A percentile compares a stretch with the other conserved stretches of the same genome.
Evolutionary conservation across 2,888 invertebrate species (phyloP).

Genomic region (Drosophila quinaria): DNA sequence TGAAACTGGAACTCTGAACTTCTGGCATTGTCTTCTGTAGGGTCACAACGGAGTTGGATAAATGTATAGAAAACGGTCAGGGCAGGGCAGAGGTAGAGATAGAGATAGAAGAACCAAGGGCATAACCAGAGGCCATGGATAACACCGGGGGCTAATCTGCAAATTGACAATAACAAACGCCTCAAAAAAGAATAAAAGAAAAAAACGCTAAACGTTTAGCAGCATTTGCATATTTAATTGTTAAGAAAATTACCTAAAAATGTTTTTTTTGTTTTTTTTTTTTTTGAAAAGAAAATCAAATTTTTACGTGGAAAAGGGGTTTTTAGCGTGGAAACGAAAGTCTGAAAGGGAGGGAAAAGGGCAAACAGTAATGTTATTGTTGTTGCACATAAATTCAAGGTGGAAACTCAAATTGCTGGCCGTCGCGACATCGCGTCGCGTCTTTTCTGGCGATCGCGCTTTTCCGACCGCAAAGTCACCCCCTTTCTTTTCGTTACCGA

Average conservation of each 20-base stretch:
- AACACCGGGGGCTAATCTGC: constrained; percentile 16
- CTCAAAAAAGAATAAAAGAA: background rate
- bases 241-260: constrained; percentile 64
- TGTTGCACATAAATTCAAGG: constrained; percentile 40
- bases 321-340: constrained; percentile 13
- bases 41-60: constrained; percentile 18
- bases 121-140: constrained; percentile 5
- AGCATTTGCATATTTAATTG: constrained; percentile 76
- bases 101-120: background rate
- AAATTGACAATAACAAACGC: constrained; percentile 40
- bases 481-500: background rate
- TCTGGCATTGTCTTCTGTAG: constrained; percentile 2
- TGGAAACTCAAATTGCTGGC: constrained; percentile 4
- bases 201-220: constrained; percentile 48
- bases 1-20: background rate
- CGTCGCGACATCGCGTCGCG: background rate
- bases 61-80: constrained; percentile 15
- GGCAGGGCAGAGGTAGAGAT: background rate
- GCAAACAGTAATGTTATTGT: constrained; percentile 16
- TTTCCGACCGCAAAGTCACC: constrained; percentile 27
- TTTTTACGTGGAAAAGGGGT: constrained; percentile 34
- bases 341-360: background rate
- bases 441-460: constrained; percentile 16
- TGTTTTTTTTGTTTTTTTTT: background rate
- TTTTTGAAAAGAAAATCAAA: constrained; percentile 32